Base-by-base conservation (phyloP, 2,113 vertebrate genomes). In the Rhagologus leucostigma region DNA sequence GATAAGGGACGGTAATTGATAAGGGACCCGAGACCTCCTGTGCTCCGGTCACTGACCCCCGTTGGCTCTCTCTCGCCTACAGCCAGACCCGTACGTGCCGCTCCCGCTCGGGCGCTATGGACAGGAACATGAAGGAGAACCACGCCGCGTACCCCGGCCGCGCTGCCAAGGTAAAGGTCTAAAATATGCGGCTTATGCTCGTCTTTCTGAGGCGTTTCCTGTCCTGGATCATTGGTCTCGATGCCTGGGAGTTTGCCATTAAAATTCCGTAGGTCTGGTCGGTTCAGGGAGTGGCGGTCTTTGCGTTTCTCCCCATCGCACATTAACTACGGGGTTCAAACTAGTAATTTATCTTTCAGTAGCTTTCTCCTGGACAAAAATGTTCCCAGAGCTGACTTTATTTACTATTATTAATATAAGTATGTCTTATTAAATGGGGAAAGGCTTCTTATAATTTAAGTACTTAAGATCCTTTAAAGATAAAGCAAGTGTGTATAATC, bases 121-220 rank as follows among this genome's bases (percentile, higher is more conserved):
- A 98, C 20, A 95, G 44, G 93, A 65, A 33, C 13, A 23, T 3
- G 3, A 98, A 98, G 74, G 98, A 98, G 79, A 98, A 98, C 81
- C 79, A n/a, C 12, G 37, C 84, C 3, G 77, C 53, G 0, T 26
- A 26, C 15, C 33, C 88, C 1, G 53, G 84, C 39, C 74, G 92
- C 6, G 11, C 60, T 15, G 14, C 26, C 3, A 98, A 98, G 97
- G 98, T 98, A 94, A 97, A 6, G 4, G 17, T 0, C 3, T 15
- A 13, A 11, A 23, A 23, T 2, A 0, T 5, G 7, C 10, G 14
- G 9, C 5, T 47, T 18, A 0, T 9, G 11, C 5, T 41, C 16
- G 0, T 32, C 6, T 12, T 32, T 11, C 41, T 35, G 24, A n/a
- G 62, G 11, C 1, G 9, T 7, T n/a, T 30, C 4, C 21, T 22